Evolutionary conservation across 92 coral and sea anemone genomes (phyloP).

Genomic region (Parazoanthus darwini): DNA sequence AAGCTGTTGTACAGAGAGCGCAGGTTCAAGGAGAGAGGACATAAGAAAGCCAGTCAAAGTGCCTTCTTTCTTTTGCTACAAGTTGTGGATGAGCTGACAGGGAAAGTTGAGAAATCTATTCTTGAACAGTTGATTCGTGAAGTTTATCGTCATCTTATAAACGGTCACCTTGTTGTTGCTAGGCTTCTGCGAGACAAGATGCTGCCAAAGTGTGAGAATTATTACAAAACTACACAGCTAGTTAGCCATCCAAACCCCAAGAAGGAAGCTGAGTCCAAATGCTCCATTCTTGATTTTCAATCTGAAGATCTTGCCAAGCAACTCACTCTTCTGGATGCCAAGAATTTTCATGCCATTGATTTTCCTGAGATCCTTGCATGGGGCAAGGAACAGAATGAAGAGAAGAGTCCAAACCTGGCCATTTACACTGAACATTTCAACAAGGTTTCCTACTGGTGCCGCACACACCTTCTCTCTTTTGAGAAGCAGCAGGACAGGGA

Average conservation of each 20-base stretch:
- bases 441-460: slow-evolving; percentile 98
- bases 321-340: slow-evolving; percentile 89
- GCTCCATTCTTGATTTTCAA: slow-evolving; percentile 80
- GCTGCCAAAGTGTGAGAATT: slow-evolving; percentile 93
- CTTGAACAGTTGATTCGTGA: slow-evolving; percentile 92
- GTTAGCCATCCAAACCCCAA: slow-evolving; percentile 45
- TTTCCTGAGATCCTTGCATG: slow-evolving; percentile 97
- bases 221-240: slow-evolving; percentile 75
- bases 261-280: slow-evolving; percentile 40
- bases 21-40: slow-evolving; percentile 89
- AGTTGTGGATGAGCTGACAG: slow-evolving; percentile 93
- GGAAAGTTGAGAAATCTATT: slow-evolving; percentile 90
- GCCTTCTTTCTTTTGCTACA: slow-evolving; percentile 86
- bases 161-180: slow-evolving; percentile 88
- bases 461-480: slow-evolving; percentile 90
- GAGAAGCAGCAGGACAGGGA: slow-evolving; percentile 93
- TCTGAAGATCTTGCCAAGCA: slow-evolving; percentile 89
- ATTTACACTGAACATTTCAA: slow-evolving; percentile 96
- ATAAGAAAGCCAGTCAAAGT: slow-evolving; percentile 96
- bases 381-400: slow-evolving; percentile 99
- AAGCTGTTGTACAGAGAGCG: slow-evolving; percentile 93
- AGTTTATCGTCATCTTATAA: slow-evolving; percentile 82
- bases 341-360: slow-evolving; percentile 87
- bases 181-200: slow-evolving; percentile 86
- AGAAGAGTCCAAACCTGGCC: slow-evolving; percentile 85